Conservation (phyloP, 2,888 invertebrate species). For the Ennomos erosarius region DNA sequence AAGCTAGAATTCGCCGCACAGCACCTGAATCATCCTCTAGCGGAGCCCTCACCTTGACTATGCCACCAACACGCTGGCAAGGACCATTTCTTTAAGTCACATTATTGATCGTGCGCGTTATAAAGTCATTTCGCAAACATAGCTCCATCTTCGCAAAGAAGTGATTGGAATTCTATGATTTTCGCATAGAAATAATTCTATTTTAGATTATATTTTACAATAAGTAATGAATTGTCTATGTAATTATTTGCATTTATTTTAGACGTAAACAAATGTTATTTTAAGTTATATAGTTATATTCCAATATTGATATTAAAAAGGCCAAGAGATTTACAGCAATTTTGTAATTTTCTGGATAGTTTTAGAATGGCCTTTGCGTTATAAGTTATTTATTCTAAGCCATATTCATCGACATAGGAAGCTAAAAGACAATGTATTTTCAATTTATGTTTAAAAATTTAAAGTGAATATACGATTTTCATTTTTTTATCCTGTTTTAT, state of each 20-base stretch:
- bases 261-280: slow-evolving; percentile 23
- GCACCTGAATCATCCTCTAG: no score
- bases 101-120: no score
- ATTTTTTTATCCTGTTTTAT: slow-evolving; percentile 26
- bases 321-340: slow-evolving; percentile 14
- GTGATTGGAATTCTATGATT: slow-evolving; percentile 11
- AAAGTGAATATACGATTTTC: slow-evolving; percentile 36
- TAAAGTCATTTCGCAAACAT: neutral
- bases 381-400: slow-evolving; percentile 26
- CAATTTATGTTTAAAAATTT: slow-evolving; percentile 20
- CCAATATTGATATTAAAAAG: slow-evolving; percentile 5
- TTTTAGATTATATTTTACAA: slow-evolving; percentile 22
- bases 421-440: slow-evolving; percentile 28
- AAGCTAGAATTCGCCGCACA: no score
- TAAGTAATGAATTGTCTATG: slow-evolving; percentile 3
- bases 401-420: slow-evolving; percentile 11
- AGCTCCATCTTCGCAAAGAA: no score
- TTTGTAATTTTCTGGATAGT: slow-evolving; percentile 5
- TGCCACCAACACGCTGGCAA: no score
- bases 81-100: no score
- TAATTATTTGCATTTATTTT: slow-evolving; percentile 34
- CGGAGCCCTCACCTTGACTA: no score
- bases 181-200: slow-evolving; percentile 16
- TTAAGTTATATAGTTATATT: neutral
- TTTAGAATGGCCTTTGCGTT: slow-evolving; percentile 6